Base-by-base conservation (phyloP, 2,113 vertebrate species). In the Zosterops pallidus region DNA sequence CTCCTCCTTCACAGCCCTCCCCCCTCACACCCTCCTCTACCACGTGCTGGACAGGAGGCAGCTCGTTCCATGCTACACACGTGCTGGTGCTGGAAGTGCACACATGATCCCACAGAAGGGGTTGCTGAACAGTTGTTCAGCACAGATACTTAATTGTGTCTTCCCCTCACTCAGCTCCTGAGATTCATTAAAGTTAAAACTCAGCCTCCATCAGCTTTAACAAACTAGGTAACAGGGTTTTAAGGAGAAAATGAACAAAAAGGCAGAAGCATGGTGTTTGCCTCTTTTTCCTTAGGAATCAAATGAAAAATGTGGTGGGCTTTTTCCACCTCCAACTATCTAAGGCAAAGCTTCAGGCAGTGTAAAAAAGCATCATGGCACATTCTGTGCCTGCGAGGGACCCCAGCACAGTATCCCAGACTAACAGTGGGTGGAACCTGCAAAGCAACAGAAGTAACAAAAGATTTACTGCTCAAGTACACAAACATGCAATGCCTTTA, bases 281-380 rank as follows among this genome's bases (percentile, higher is more conserved):
- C 20, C 25, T 47, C 49, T 80, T 49, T 49, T 64, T 72, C 50
- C 71, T 46, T 33, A 80, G 46, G 16, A 90, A 70, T 20, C 18
- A 50, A 33, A 39, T 46, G 9, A 64, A 85, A 90, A 90, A 49
- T 10, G 14, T 0, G 2, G 33, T 17, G 22, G 22, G 24, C 14
- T 82, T 90, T 49, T 75, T 49, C 21, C 35, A 35, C 10, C 37
- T 74, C 18, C 81, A 71, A 1, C 16, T 19, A 35, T 33, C 41
- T 52, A 21, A 35, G 24, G 37, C 19, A 79, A 85, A 90, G 53
- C 39, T 63, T 56, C 25, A 16, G 69, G 72, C 23, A 4, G 9
- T 37, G 14, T 1, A 50, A 35, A 53, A 90, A 46, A 44, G n/a
- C 41, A 33, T 11, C 0, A 0, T 8, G 25, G 31, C 7, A 35